These are phyloP conservation scores for Alectoris magna DNA, from an alignment of 2,797 vertebrate genomes.

Conservation along the genomic window DNA sequence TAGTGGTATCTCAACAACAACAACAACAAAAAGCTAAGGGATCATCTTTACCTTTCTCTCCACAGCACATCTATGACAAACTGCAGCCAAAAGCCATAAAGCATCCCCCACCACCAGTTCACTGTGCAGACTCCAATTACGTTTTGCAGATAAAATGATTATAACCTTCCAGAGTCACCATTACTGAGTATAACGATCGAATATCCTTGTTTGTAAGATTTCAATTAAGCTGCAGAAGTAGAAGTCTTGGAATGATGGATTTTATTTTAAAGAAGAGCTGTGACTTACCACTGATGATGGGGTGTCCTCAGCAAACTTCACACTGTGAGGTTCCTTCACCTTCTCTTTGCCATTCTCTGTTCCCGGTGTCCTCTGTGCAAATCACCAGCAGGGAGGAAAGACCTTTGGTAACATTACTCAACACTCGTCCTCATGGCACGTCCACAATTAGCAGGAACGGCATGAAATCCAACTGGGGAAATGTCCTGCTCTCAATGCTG, in stretches of 20 bases:
- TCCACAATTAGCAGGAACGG: not conserved
- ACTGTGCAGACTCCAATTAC: not conserved
- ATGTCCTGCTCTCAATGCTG: not conserved
- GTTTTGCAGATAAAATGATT: not conserved
- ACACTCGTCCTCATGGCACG: fast-evolving
- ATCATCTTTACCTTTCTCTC: not conserved
- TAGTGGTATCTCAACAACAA: not conserved
- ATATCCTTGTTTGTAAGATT: not conserved
- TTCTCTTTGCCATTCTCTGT: not conserved
- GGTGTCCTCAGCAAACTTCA: not conserved
- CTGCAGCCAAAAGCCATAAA: not conserved
- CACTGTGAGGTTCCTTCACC: not conserved
- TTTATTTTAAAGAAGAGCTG: not conserved
- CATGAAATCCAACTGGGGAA: not conserved
- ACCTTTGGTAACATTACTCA: constrained; percentile 41
- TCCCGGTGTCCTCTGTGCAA: not conserved
- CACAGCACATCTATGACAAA: fast-evolving
- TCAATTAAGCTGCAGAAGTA: not conserved
- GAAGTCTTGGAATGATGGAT: fast-evolving
- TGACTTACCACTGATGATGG: not conserved
- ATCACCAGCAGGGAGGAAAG: not conserved
- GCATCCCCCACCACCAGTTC: not conserved
- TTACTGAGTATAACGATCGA: not conserved
- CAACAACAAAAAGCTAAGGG: not conserved
- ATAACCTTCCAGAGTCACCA: not conserved